A percentile compares a stretch with the other conserved stretches of the same genome.
Conservation (phyloP, 1,140 invertebrate genomes). For the Trichoplusia ni region DNA sequence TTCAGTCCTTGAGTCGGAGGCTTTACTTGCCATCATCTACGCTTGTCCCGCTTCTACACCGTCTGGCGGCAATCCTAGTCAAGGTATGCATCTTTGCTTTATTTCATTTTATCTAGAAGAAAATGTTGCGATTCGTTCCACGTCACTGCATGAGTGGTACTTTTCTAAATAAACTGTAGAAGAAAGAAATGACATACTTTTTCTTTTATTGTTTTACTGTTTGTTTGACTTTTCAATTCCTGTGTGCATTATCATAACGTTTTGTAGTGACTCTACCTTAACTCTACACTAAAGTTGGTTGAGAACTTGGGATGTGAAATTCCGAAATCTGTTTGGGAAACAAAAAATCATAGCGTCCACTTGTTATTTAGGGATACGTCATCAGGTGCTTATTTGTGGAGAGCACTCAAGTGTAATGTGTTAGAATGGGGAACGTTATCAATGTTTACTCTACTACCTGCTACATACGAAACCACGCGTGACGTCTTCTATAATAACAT, state of each 20-base stretch:
- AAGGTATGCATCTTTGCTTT: slow-evolving; percentile 59
- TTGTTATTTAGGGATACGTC: slow-evolving; percentile 17
- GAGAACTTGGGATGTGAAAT: neutral
- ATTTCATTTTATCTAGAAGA: neutral
- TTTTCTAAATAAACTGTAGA: neutral
- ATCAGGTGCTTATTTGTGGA: slow-evolving; percentile 40
- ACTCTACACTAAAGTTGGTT: neutral
- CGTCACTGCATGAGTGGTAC: slow-evolving; percentile 18
- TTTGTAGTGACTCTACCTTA: too few relatives aligned
- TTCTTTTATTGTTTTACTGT: too few relatives aligned
- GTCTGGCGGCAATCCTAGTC: slow-evolving; percentile 54
- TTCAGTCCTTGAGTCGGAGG: slow-evolving; percentile 74
- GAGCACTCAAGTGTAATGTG: slow-evolving; percentile 40
- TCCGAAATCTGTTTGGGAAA: too few relatives aligned
- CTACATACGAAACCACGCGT: slow-evolving; percentile 10
- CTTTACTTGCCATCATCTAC: slow-evolving; percentile 58
- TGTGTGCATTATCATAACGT: neutral
- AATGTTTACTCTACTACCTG: slow-evolving; percentile 42
- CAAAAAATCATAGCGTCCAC: neutral
- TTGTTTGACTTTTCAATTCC: neutral
- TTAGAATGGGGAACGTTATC: slow-evolving; percentile 39
- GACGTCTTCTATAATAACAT: too few relatives aligned
- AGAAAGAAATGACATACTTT: too few relatives aligned
- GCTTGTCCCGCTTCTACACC: slow-evolving; percentile 55
- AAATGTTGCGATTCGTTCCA: neutral